phyloP scores from a whole-genome alignment of 2,797 vertebrate species.

The Lithobates pipiens region DNA sequence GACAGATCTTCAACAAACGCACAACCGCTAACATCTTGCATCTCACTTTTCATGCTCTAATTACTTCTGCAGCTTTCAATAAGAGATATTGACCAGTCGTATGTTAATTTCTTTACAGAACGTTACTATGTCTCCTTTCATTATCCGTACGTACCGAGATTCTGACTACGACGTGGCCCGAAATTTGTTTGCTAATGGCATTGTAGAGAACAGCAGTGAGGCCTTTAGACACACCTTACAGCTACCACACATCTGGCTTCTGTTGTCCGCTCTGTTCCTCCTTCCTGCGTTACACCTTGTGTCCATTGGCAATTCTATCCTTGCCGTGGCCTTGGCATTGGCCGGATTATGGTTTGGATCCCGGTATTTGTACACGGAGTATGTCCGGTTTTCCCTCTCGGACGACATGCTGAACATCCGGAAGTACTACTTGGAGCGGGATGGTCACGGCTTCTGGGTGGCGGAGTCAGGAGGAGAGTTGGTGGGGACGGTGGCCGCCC shows the following conservation, averaged over 20 bases:
- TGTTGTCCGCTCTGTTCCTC: conserved; percentile 73
- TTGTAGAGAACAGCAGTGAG: conserved; percentile 45
- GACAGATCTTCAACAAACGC: too few relatives aligned
- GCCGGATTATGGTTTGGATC: conserved; percentile 71
- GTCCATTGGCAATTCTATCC: conserved; percentile 63
- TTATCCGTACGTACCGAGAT: conserved; percentile 55
- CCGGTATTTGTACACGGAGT: conserved; percentile 68
- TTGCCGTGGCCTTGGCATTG: conserved; percentile 75
- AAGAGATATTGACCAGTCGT: too few relatives aligned
- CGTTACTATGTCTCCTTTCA: conserved; percentile 30
- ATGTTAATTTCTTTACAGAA: too few relatives aligned
- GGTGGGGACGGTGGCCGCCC: conserved; percentile 77
- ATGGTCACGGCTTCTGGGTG: conserved; percentile 83
- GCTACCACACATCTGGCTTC: conserved; percentile 67
- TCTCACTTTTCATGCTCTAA: too few relatives aligned
- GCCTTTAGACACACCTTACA: conserved; percentile 49
- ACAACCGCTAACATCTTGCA: too few relatives aligned
- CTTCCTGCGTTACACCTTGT: conserved; percentile 77
- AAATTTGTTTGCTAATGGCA: conserved; percentile 50
- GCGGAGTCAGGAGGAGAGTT: conserved; percentile 76
- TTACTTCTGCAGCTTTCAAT: too few relatives aligned
- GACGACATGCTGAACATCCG: conserved; percentile 62
- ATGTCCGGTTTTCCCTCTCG: conserved; percentile 72
- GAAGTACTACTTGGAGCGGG: conserved; percentile 58
- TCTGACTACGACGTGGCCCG: conserved; percentile 55